Conservation (phyloP, 2,113 vertebrate species). For the Salvelinus sp. region DNA sequence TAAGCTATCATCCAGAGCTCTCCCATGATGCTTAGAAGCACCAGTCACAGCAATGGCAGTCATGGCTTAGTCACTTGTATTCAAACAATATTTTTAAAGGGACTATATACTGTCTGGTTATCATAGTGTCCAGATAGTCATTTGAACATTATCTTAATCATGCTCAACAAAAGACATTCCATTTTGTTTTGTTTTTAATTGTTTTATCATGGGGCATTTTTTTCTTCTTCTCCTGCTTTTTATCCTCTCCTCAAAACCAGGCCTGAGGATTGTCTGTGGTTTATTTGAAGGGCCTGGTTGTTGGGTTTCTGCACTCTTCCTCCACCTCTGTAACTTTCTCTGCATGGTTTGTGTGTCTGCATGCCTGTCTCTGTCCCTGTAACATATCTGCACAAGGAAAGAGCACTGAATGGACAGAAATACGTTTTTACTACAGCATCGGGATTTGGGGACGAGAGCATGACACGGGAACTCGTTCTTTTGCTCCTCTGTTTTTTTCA, state of each 20-base stretch:
- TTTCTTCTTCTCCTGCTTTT: constrained; percentile 74
- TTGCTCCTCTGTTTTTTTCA: constrained; percentile 20
- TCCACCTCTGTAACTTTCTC: constrained; percentile 56
- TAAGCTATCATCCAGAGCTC: constrained; percentile 4
- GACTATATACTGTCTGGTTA: constrained; percentile 18
- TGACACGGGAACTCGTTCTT: constrained; percentile 31
- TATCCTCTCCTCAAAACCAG: constrained; percentile 37
- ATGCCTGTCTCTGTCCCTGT: constrained; percentile 78
- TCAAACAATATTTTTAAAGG: background rate
- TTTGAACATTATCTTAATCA: constrained; percentile 6
- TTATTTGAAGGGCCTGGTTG: constrained; percentile 75
- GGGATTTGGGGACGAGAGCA: constrained; percentile 36
- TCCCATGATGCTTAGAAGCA: constrained; percentile 19
- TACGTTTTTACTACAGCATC: constrained; percentile 60
- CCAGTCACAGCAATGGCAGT: constrained; percentile 30
- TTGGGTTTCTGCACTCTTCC: constrained; percentile 48
- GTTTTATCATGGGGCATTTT: constrained; percentile 29
- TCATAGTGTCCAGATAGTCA: constrained; percentile 31
- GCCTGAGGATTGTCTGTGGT: constrained; percentile 45
- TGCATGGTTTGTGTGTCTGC: constrained; percentile 86
- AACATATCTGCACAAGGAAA: constrained; percentile 56
- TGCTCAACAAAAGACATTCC: constrained; percentile 68
- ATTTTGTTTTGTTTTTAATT: constrained; percentile 43
- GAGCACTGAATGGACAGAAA: constrained; percentile 67
- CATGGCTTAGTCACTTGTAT: background rate